Percentiles rank a stretch among this genome's conserved stretches.
Evolutionary conservation across 2,113 vertebrate species (phyloP).

Genomic region (Nesoenas mayeri): DNA sequence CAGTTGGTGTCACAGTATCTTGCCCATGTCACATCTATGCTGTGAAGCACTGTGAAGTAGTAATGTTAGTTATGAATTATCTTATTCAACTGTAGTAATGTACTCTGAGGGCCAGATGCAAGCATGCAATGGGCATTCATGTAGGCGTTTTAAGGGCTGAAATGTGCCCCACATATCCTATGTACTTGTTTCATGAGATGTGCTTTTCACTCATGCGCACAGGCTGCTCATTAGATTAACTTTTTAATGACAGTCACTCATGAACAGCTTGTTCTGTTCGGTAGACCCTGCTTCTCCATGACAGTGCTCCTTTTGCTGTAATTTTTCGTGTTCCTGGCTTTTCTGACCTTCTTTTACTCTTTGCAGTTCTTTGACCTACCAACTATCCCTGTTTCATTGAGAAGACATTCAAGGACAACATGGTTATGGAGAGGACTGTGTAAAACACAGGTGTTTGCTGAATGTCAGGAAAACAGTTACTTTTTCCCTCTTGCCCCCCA

Average conservation of each 20-base stretch:
- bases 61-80: background rate
- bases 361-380: background rate
- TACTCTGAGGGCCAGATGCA: background rate
- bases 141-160: background rate
- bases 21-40: background rate
- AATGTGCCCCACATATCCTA: background rate
- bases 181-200: accelerated
- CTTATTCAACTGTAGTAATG: background rate
- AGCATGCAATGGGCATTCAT: accelerated
- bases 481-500: background rate
- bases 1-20: accelerated
- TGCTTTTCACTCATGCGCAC: background rate
- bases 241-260: background rate
- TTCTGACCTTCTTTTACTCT: background rate
- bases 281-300: background rate
- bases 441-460: background rate
- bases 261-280: background rate
- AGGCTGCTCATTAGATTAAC: background rate
- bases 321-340: background rate
- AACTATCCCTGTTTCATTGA: background rate
- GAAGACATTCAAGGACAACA: background rate
- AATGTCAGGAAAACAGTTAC: background rate
- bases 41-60: background rate
- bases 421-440: background rate
- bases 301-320: background rate